A percentile compares a stretch with the other conserved stretches of the same genome.
phyloP scores from a whole-genome alignment of 2,113 vertebrate genomes.

The Stegastes partitus region DNA sequence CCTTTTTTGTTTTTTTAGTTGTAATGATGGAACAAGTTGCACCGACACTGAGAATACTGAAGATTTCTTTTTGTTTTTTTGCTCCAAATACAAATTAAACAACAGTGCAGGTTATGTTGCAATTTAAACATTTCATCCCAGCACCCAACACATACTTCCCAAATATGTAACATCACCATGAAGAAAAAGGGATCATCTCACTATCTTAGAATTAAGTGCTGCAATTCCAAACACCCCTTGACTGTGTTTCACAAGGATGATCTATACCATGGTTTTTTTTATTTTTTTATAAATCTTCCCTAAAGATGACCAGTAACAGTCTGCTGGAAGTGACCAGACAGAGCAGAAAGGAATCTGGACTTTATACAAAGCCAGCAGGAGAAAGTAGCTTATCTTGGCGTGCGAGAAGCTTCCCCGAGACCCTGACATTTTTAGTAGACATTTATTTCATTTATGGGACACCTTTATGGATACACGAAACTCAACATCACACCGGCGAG shows the following conservation, averaged over 20 bases:
- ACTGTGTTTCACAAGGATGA: slow-evolving; percentile 1
- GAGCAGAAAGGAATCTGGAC: slow-evolving; percentile 57
- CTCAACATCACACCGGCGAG: slow-evolving; percentile 18
- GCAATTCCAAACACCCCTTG: not conserved
- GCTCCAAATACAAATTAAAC: too few relatives aligned
- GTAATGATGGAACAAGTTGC: not conserved
- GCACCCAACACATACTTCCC: too few relatives aligned
- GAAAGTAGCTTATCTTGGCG: slow-evolving; percentile 14
- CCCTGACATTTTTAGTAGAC: slow-evolving; percentile 45
- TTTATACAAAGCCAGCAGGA: slow-evolving; percentile 47
- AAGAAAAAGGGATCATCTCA: not conserved
- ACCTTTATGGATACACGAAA: slow-evolving; percentile 43
- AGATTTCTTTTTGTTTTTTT: too few relatives aligned
- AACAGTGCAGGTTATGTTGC: too few relatives aligned
- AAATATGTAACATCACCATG: too few relatives aligned
- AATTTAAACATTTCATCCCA: too few relatives aligned
- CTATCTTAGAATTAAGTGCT: not conserved
- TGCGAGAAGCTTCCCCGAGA: not conserved
- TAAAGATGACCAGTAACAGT: slow-evolving; percentile 9
- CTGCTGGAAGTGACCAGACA: slow-evolving; percentile 17
- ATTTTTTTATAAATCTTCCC: not conserved
- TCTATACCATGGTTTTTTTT: not conserved
- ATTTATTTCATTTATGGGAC: slow-evolving; percentile 54
- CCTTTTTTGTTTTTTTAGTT: not conserved
- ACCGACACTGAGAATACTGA: not conserved